These are phyloP conservation scores for Thymelicus lineola DNA, from an alignment of 2,888 invertebrate genomes.

Conservation along the genomic window DNA sequence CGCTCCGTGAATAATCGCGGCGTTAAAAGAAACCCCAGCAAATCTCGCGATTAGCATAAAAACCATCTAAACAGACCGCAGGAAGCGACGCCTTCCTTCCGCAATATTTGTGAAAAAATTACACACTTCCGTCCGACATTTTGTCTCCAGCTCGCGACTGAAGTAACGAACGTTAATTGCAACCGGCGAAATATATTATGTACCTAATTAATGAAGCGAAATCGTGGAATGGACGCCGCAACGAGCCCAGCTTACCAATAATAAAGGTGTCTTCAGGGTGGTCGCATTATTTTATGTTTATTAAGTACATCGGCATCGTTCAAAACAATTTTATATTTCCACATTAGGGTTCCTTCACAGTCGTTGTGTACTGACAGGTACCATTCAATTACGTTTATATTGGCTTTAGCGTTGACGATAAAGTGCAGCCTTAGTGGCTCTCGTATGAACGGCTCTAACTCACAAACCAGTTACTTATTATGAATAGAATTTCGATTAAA, in stretches of 20 bases:
- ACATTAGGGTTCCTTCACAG: not conserved
- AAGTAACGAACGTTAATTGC: constrained; percentile 79
- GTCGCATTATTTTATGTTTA: constrained; percentile 33
- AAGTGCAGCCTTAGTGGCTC: not conserved
- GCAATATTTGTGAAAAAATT: constrained; percentile 82
- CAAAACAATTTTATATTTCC: constrained; percentile 9
- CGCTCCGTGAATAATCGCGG: constrained; percentile 76
- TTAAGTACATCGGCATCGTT: constrained; percentile 27
- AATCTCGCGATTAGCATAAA: constrained; percentile 83
- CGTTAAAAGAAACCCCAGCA: constrained; percentile 77
- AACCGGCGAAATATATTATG: constrained; percentile 63
- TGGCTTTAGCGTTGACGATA: not conserved
- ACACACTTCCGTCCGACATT: constrained; percentile 79
- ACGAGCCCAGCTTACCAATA: not conserved
- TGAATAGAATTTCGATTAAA: not conserved
- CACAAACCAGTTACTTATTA: not conserved
- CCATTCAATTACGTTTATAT: constrained; percentile 10
- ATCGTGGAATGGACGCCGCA: constrained; percentile 56
- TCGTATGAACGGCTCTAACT: not conserved
- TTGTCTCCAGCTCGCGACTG: constrained; percentile 67
- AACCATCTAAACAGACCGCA: constrained; percentile 80
- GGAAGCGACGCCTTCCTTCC: constrained; percentile 81
- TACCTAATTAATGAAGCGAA: constrained; percentile 68
- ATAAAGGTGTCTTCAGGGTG: constrained; percentile 11
- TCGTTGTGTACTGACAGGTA: not conserved